Percentiles rank a stretch among this genome's conserved stretches.
Conservation (phyloP, 2,797 vertebrate genomes). For the Hemibagrus guttatus region DNA sequence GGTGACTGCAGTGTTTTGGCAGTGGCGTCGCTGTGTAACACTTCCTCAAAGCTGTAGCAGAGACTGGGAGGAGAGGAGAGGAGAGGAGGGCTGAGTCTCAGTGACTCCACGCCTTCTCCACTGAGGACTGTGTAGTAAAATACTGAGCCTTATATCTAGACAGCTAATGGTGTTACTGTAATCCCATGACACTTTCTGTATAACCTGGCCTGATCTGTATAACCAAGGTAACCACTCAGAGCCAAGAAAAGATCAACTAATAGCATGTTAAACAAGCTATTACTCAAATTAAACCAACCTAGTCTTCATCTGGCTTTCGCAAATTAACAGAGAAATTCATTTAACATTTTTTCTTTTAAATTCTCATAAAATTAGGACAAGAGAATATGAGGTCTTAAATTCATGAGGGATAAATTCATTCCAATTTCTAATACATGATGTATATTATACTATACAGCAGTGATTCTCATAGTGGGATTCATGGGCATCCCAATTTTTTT, state of each 20-base stretch:
- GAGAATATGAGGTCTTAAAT: not conserved
- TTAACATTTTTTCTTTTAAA: not conserved
- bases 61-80: not conserved
- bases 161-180: constrained; percentile 71
- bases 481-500: not conserved
- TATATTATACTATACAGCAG: not conserved
- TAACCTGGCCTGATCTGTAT: constrained; percentile 58
- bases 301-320: not conserved
- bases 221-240: not conserved
- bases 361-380: not conserved
- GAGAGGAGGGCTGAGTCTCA: constrained; percentile 14
- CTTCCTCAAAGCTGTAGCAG: constrained; percentile 25
- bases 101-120: constrained; percentile 31
- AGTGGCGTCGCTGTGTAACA: constrained; percentile 27
- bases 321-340: not conserved
- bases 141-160: constrained; percentile 60
- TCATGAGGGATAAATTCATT: not conserved
- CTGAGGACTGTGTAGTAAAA: constrained; percentile 57
- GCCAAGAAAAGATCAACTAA: not conserved
- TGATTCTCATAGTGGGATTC: not conserved
- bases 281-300: not conserved
- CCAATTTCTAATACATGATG: not conserved
- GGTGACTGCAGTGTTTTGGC: constrained; percentile 37
- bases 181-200: constrained; percentile 70
- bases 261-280: not conserved